Evolutionary conservation across 2,888 invertebrate species (phyloP), one percentile per base, ranked within the genome.

Genomic region (Metacarcinus magister): DNA sequence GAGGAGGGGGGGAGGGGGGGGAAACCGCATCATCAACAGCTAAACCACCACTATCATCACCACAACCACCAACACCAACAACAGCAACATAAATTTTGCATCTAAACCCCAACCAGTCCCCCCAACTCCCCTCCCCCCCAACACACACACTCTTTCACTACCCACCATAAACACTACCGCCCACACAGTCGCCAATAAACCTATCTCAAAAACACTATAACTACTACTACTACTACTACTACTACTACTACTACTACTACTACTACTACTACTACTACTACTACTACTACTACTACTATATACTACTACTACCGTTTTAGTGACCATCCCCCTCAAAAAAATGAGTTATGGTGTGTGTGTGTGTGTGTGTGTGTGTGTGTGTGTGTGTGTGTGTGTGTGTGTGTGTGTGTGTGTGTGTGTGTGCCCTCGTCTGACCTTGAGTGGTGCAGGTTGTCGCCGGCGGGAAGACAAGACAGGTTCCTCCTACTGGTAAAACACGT

Each of bases 141-240:
- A 48, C 48, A 5, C 48, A 13, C 48, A 5, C 13, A 8, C 13
- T 13, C 48, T 13, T 48, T 13, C 48, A n/a, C n/a, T n/a, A n/a
- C n/a, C 67, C 67, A 67, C 16, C 54, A 54, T 54, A 54, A 54
- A 54, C 54, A 54, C 54, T 16, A 16, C 54, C 54, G 13, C 54
- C 54, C 16, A 54, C 10, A 54, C 2, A 54, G 5, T 54, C 54
- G 10, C 54, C 54, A 54, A 54, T 54, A 54, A 54, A 54, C 54
- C 54, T 0, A 10, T 67, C 1, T n/a, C n/a, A 67, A 5, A 5
- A 67, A 5, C 5, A 67, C n/a, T 67, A 67, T n/a, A 23, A 67
- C 67, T 67, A 67, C 67, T 67, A 67, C 67, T 67, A 67, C 67
- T 67, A 67, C 67, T 67, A 67, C 67, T 67, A 67, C 67, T 67